A percentile compares a stretch with the other conserved stretches of the same genome.
Conservation (phyloP, 2,797 vertebrate genomes). For the Gallinago solitaria region DNA sequence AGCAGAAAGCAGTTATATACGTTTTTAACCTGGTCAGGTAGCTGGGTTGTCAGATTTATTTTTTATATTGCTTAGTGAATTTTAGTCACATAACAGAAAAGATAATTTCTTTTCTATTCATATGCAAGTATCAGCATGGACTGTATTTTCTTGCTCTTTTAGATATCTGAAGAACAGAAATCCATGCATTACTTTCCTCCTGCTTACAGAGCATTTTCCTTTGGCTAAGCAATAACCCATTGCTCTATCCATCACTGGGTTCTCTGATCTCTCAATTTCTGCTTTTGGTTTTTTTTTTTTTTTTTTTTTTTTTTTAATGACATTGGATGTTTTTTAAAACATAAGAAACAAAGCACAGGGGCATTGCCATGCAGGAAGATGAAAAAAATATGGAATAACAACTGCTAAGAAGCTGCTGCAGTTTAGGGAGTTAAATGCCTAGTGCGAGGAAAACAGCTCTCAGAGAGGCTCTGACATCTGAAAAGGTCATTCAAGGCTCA, state of each 20-base stretch:
- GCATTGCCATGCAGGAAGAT: background rate
- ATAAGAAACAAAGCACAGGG: background rate
- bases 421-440: background rate
- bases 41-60: background rate
- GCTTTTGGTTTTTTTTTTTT: background rate
- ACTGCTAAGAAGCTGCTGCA: background rate
- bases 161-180: background rate
- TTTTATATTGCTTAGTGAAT: background rate
- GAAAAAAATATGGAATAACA: background rate
- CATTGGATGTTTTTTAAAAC: background rate
- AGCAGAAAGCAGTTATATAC: background rate
- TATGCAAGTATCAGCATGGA: background rate
- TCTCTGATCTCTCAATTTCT: background rate
- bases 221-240: background rate
- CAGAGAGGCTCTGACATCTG: background rate
- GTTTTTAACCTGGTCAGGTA: slow-evolving; percentile 7
- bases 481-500: background rate
- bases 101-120: background rate
- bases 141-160: background rate
- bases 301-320: background rate
- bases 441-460: background rate
- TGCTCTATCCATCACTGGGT: background rate
- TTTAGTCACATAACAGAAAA: background rate
- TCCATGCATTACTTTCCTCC: background rate
- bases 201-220: background rate